Evolutionary conservation across 2,888 invertebrate species (phyloP).

Genomic region (Merodon equestris): DNA sequence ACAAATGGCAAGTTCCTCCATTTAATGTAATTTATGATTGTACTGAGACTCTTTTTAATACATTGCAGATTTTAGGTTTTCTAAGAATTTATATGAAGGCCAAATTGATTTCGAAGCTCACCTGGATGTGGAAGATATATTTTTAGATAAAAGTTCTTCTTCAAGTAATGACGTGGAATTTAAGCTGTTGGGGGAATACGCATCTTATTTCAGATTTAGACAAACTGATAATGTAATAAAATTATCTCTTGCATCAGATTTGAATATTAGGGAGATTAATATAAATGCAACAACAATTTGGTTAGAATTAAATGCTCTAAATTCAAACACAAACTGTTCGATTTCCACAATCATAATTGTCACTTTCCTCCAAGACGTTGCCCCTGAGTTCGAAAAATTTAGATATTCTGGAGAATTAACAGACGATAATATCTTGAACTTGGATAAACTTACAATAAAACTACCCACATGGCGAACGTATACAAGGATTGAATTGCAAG

Average conservation of each 20-base stretch:
- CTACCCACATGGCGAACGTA: constrained; percentile 32
- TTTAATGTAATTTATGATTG: no score
- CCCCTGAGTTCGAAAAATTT: constrained; percentile 67
- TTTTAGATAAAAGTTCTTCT: constrained; percentile 53
- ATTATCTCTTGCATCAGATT: no score
- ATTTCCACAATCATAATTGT: constrained; percentile 40
- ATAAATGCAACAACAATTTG: constrained; percentile 50
- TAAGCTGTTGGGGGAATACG: constrained; percentile 35
- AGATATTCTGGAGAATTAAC: constrained; percentile 67
- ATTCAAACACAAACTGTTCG: constrained; percentile 15
- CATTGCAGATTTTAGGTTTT: constrained; percentile 37
- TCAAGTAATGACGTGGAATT: constrained; percentile 40
- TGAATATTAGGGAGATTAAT: no score
- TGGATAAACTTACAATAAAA: constrained; percentile 63
- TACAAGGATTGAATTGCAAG: constrained; percentile 55
- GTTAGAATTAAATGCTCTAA: constrained; percentile 55
- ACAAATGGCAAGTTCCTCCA: no score
- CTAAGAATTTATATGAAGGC: constrained; percentile 64
- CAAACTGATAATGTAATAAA: constrained; percentile 34
- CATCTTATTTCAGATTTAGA: constrained; percentile 31
- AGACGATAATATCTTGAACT: constrained; percentile 45
- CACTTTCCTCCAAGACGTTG: constrained; percentile 32
- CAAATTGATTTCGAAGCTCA: constrained; percentile 44
- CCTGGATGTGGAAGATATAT: constrained; percentile 53
- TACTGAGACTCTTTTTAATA: no score